Evolutionary conservation across 2,888 invertebrate genomes (phyloP).

Genomic region (Dasypogon diadema): DNA sequence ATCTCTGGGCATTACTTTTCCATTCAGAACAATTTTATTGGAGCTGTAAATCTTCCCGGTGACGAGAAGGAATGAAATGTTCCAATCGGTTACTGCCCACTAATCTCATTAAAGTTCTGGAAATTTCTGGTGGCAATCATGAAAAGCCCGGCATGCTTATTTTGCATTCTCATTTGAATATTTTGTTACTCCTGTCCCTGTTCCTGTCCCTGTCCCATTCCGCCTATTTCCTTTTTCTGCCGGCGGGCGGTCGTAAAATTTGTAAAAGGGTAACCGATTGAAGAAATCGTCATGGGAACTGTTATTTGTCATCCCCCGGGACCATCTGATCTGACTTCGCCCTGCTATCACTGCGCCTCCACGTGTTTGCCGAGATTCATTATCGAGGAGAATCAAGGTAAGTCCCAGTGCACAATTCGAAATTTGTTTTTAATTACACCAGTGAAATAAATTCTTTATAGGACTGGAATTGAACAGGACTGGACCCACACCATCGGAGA

Average conservation of each 20-base stretch:
- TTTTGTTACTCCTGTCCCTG: not conserved
- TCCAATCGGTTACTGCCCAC: too few relatives aligned
- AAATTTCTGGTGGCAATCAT: not conserved
- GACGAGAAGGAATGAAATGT: too few relatives aligned
- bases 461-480: constrained; percentile 30
- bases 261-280: not conserved
- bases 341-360: constrained; percentile 58
- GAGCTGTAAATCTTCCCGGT: too few relatives aligned
- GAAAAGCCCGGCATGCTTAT: not conserved
- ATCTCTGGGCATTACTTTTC: too few relatives aligned
- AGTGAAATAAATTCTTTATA: constrained; percentile 38
- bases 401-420: constrained; percentile 38
- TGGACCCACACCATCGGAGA: constrained; percentile 38
- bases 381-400: constrained; percentile 53
- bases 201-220: too few relatives aligned
- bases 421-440: constrained; percentile 52
- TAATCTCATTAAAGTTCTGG: not conserved
- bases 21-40: too few relatives aligned
- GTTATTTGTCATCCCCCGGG: constrained; percentile 58
- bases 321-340: constrained; percentile 57
- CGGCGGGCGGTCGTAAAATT: not conserved
- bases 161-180: not conserved
- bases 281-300: constrained; percentile 57
- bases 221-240: too few relatives aligned
- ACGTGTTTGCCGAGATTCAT: constrained; percentile 57